Evolutionary conservation across 2,888 invertebrate genomes (phyloP).

Genomic region (Patella caerulea): DNA sequence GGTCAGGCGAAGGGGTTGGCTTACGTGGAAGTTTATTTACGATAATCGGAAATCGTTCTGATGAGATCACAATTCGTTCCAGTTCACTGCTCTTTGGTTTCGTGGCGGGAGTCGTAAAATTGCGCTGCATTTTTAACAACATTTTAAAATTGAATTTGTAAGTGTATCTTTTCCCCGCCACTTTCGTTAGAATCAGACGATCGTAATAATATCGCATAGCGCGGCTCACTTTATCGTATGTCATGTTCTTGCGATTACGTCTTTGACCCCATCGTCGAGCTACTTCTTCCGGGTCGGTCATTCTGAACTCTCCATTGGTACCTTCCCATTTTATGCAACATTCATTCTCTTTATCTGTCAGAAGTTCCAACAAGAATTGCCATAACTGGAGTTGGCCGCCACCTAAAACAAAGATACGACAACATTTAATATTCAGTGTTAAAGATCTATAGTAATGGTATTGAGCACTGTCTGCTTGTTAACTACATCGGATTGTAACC

Average conservation of each 20-base stretch:
- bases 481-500: no score
- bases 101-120: neutral
- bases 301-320: constrained; percentile 43
- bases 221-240: constrained; percentile 51
- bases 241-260: constrained; percentile 49
- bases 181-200: constrained; percentile 57
- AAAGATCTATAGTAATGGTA: no score
- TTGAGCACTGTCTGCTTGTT: no score
- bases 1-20: no score
- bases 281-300: constrained; percentile 48
- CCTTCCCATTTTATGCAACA: constrained; percentile 46
- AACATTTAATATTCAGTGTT: no score
- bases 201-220: constrained; percentile 65
- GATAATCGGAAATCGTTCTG: constrained; percentile 7
- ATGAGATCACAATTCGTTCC: constrained; percentile 7
- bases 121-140: constrained; percentile 22
- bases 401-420: constrained; percentile 21
- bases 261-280: constrained; percentile 45
- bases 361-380: constrained; percentile 36
- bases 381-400: constrained; percentile 78
- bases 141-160: constrained; percentile 45
- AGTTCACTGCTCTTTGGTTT: neutral
- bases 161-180: constrained; percentile 48
- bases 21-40: neutral
- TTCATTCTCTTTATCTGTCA: constrained; percentile 91